Base-by-base conservation (phyloP, 2,888 invertebrate genomes). In the Rotaria magnacalcarata region DNA sequence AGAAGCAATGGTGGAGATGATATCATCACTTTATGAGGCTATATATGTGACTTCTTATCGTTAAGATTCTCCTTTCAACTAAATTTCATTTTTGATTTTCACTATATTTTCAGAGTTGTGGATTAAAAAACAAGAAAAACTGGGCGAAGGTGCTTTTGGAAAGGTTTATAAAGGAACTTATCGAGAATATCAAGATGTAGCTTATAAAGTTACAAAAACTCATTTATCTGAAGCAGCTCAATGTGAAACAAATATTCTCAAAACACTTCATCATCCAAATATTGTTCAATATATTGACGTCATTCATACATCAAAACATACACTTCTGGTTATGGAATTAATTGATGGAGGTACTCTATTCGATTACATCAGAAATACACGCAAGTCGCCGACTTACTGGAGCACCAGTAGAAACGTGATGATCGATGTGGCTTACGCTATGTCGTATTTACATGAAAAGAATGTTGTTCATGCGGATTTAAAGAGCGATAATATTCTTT, bases 261-360 rank as follows among this genome's bases (percentile, higher is more conserved):
- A 80, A 80, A 43, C 21, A 14, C 47, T 80, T 4, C 11, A 47
- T 47, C 80, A 80, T 47, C 47, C 47, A 8, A 80, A n/a, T 47
- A 80, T 80, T 47, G 47, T 80, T 14, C 80, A 10, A 47, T 80
- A 80, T n/a, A 80, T 80, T 80, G 80, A 80, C 19, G 47, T 80
- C 1, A 80, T 80, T n/a, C 47, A 47, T 47, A 80, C 47, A n/a
- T n/a, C 47, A 47, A 1, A 0, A 43, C 47, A 80, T 14, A 80
- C 80, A 2, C 41, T 47, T 24, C 24, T 80, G 3, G n/a, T 80
- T n/a, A 80, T 80, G 80, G 80, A 80, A 14, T 5, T 47, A 24
- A n/a, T 80, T 10, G 47, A 80, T n/a, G 80, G 80, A 10, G 80
- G 80, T 4, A 80, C 47, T 80, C 14, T 80, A n/a, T 80, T n/a